Conservation (phyloP, 2,888 invertebrate genomes). For the Tridacna crocea region DNA sequence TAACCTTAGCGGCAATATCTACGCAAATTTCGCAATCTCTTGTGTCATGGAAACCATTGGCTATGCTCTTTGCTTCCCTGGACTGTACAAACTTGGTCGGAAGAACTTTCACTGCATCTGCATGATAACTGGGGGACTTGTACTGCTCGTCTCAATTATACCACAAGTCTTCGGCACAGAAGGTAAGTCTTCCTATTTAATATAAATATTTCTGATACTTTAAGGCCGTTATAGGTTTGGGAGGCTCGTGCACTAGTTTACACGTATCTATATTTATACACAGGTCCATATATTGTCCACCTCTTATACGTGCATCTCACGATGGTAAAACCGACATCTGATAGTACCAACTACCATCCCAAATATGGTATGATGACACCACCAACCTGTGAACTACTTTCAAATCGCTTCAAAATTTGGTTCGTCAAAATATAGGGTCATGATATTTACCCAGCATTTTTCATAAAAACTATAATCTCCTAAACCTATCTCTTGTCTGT, state of each 20-base stretch:
- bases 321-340: no score
- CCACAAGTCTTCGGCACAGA: conserved; percentile 14
- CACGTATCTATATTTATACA: background rate
- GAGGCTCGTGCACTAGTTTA: background rate
- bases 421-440: no score
- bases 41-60: conserved; percentile 27
- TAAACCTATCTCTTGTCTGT: no score
- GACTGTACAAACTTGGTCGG: conserved; percentile 6
- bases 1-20: conserved; percentile 28
- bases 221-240: background rate
- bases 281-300: background rate
- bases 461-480: no score
- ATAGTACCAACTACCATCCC: no score
- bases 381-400: no score
- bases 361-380: no score
- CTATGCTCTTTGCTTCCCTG: conserved; percentile 29
- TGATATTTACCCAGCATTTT: no score
- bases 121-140: conserved; percentile 21
- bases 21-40: conserved; percentile 25
- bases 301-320: no score
- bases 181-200: background rate
- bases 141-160: conserved; percentile 16
- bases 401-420: no score
- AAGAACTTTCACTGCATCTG: conserved; percentile 26
- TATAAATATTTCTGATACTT: background rate